Conservation (phyloP, 2,113 vertebrate genomes). For the Clupea harengus region DNA sequence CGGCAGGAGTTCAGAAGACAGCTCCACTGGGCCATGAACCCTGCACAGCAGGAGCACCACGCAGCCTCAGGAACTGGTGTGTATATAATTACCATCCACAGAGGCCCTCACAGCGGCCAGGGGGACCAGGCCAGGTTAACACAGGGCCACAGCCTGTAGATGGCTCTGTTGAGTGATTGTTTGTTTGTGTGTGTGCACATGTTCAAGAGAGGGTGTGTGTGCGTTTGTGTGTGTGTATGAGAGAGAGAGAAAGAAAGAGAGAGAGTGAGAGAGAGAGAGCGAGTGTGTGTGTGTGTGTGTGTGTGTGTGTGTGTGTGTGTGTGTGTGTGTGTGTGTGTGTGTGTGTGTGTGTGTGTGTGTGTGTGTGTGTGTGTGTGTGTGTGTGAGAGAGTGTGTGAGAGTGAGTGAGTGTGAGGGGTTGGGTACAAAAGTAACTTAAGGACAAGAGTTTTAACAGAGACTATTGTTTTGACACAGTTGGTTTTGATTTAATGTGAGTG, state of each 20-base stretch:
- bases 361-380: not conserved
- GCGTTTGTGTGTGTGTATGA: no score
- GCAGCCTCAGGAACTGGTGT: slow-evolving; percentile 67
- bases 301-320: not conserved
- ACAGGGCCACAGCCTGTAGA: not conserved
- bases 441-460: not conserved
- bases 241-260: no score
- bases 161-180: not conserved
- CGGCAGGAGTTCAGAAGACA: slow-evolving; percentile 82
- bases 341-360: not conserved
- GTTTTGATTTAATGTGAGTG: not conserved
- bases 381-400: not conserved
- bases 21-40: slow-evolving; percentile 88
- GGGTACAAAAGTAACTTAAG: not conserved
- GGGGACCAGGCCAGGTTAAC: not conserved
- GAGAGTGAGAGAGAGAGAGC: not conserved
- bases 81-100: slow-evolving; percentile 36
- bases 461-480: slow-evolving; percentile 14
- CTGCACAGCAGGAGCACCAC: slow-evolving; percentile 61
- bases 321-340: not conserved
- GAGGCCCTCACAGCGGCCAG: not conserved
- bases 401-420: not conserved
- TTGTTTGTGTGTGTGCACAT: not conserved
- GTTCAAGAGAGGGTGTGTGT: no score
- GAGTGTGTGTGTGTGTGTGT: not conserved